phyloP scores from a whole-genome alignment of 1,140 invertebrate species.

The Tyrophagus putrescentiae region DNA sequence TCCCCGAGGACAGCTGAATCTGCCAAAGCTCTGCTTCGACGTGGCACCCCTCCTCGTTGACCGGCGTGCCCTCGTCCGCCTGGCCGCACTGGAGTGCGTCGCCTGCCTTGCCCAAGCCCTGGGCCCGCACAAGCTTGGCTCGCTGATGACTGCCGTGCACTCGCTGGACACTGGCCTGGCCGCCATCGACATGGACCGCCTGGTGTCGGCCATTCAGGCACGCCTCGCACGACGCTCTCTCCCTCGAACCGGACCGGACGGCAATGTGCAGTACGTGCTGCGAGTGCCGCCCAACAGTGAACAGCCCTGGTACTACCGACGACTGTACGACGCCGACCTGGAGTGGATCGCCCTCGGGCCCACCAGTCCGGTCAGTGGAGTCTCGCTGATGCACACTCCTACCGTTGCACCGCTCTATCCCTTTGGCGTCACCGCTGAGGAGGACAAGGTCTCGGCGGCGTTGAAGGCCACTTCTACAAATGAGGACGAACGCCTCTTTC shows the following conservation, averaged over 20 bases:
- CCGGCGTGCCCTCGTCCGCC: slow-evolving; percentile 52
- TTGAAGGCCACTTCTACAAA: background rate
- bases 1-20: slow-evolving; percentile 62
- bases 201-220: slow-evolving; percentile 38
- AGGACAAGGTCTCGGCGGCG: no score
- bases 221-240: slow-evolving; percentile 41
- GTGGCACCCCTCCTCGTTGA: slow-evolving; percentile 47
- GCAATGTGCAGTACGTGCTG: slow-evolving; percentile 29
- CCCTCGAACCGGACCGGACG: slow-evolving; percentile 27
- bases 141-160: slow-evolving; percentile 32
- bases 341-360: slow-evolving; percentile 52
- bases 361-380: slow-evolving; percentile 34
- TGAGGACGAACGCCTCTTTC: background rate
- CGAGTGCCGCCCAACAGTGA: slow-evolving; percentile 32
- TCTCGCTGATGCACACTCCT: background rate
- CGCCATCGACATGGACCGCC: slow-evolving; percentile 29
- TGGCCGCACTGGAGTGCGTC: slow-evolving; percentile 60
- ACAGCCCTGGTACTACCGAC: slow-evolving; percentile 25
- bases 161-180: slow-evolving; percentile 30
- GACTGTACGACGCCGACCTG: slow-evolving; percentile 42
- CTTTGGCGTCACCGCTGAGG: background rate
- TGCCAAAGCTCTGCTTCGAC: slow-evolving; percentile 41
- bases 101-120: slow-evolving; percentile 58
- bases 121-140: slow-evolving; percentile 36
- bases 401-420: background rate